Evolutionary conservation across 2,888 invertebrate species (phyloP).

Genomic region (Beris morrisii): DNA sequence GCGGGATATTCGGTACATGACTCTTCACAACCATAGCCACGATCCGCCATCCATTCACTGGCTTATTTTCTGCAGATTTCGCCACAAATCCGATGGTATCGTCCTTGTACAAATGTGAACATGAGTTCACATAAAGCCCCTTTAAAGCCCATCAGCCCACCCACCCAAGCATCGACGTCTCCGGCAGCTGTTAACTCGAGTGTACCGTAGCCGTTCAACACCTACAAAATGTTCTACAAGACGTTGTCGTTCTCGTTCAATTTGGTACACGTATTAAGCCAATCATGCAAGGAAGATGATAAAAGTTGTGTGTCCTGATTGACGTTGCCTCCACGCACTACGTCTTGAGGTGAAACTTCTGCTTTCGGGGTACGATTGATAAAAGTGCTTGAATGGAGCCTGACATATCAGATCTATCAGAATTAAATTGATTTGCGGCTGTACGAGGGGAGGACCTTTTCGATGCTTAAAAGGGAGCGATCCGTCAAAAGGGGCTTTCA

Average conservation of each 20-base stretch:
- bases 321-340: not conserved
- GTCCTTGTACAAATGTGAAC: not conserved
- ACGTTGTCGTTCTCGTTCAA: conserved; percentile 24
- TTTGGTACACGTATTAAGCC: conserved; percentile 24
- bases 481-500: too few species aligned
- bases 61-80: conserved; percentile 7
- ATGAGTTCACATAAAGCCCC: not conserved
- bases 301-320: conserved; percentile 20
- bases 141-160: too few species aligned
- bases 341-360: not conserved
- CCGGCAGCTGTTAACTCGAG: not conserved
- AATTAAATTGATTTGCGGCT: not conserved
- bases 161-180: not conserved
- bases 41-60: too few species aligned
- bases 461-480: too few species aligned
- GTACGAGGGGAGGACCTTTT: too few species aligned
- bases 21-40: too few species aligned
- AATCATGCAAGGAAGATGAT: conserved; percentile 33
- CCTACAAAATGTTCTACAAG: conserved; percentile 2
- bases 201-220: not conserved
- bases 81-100: not conserved
- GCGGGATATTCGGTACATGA: too few species aligned
- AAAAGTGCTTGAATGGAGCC: not conserved
- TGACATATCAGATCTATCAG: not conserved
- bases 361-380: not conserved